A percentile compares a stretch with the other conserved stretches of the same genome.
phyloP scores from a whole-genome alignment of 2,797 vertebrate genomes.

The Muscicapa striata region DNA sequence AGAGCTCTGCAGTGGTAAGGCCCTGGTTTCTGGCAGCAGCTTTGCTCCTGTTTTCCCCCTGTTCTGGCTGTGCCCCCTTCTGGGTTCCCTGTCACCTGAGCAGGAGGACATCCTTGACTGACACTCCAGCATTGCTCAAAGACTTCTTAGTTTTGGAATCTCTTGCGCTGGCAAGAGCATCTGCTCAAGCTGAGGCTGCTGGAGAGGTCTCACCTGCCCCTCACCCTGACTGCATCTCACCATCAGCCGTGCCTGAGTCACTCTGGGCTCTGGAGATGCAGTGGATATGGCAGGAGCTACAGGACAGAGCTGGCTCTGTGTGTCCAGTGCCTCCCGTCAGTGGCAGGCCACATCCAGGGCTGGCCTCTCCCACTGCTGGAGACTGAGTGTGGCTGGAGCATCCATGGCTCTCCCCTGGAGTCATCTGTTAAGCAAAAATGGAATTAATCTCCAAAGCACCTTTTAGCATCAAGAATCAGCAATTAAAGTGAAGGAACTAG shows the following conservation, averaged over 20 bases:
- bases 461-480: background rate
- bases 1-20: background rate
- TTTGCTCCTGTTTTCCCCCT: background rate
- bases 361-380: background rate
- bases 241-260: background rate
- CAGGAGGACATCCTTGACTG: accelerated
- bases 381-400: background rate
- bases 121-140: background rate
- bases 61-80: background rate
- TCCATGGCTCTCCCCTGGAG: accelerated
- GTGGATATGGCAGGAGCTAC: accelerated
- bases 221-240: background rate
- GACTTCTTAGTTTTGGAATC: background rate
- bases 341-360: background rate
- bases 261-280: background rate
- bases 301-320: background rate
- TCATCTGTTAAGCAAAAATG: accelerated
- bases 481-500: background rate
- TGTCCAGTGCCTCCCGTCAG: background rate
- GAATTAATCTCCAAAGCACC: background rate
- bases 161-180: background rate
- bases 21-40: accelerated
- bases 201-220: background rate
- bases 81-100: background rate
- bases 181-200: background rate